A percentile compares a stretch with the other conserved stretches of the same genome.
These are phyloP conservation scores for Archips crataeganus DNA, from an alignment of 2,888 invertebrate genomes.

Conservation along the genomic window DNA sequence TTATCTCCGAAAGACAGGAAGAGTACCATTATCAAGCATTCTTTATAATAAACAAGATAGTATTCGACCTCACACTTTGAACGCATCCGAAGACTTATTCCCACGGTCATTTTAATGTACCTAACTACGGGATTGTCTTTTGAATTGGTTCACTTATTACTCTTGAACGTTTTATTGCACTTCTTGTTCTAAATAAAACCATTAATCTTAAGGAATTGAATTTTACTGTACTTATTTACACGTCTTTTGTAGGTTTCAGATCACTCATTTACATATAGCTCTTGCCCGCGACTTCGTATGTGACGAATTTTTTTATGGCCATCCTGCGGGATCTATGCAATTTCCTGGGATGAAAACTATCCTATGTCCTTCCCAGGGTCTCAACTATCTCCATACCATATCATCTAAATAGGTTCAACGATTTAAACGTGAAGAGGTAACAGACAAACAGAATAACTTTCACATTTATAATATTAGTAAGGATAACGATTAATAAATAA, in stretches of 20 bases:
- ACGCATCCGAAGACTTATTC: constrained; percentile 19
- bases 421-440: no score
- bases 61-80: constrained; percentile 23
- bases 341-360: no score
- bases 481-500: no score
- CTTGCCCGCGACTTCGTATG: not conserved
- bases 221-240: not conserved
- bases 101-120: constrained; percentile 31
- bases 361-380: no score
- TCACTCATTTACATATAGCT: not conserved
- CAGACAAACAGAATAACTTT: no score
- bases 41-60: constrained; percentile 31
- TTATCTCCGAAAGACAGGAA: constrained; percentile 28
- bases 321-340: no score
- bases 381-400: no score
- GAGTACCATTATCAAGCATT: constrained; percentile 30
- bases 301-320: no score
- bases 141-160: constrained; percentile 3
- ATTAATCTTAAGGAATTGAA: not conserved
- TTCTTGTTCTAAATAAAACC: not conserved
- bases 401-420: no score
- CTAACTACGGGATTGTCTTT: constrained; percentile 10
- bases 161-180: not conserved
- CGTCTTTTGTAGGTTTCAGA: not conserved
- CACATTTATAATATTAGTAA: no score